Conservation (phyloP, 2,888 invertebrate genomes). For the Aproaerema taeniolella region DNA sequence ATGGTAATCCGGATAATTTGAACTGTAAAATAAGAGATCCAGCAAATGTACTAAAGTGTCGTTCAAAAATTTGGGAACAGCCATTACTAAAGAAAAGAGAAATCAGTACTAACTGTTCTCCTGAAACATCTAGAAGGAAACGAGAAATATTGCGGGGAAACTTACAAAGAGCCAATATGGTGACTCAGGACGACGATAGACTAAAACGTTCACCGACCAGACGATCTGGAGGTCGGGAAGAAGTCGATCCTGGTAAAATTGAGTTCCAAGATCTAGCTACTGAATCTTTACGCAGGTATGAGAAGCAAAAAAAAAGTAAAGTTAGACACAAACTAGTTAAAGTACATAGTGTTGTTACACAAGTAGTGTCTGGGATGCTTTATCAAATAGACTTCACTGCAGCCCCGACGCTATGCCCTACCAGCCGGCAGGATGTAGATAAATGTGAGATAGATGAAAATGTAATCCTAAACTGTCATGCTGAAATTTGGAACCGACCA, state of each 20-base stretch:
- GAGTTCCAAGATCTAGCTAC: slow-evolving; percentile 34
- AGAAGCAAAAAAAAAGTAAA: slow-evolving; percentile 21
- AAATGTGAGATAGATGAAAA: slow-evolving; percentile 21
- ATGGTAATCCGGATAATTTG: neutral
- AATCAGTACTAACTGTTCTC: neutral
- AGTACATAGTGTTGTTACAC: slow-evolving; percentile 33
- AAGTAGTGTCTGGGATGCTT: slow-evolving; percentile 37
- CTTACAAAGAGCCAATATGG: slow-evolving; percentile 19
- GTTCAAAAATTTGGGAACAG: slow-evolving; percentile 2
- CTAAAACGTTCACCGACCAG: neutral
- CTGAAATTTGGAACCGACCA: slow-evolving; percentile 71
- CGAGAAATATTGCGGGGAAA: slow-evolving; percentile 1
- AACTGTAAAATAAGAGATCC: too few species aligned
- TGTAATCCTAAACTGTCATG: slow-evolving; percentile 46
- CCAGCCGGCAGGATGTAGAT: slow-evolving; percentile 20
- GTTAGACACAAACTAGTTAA: slow-evolving; percentile 30
- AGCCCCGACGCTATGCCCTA: slow-evolving; percentile 25
- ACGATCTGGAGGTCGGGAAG: slow-evolving; percentile 3
- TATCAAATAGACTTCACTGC: slow-evolving; percentile 42
- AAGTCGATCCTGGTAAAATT: slow-evolving; percentile 26
- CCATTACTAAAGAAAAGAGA: slow-evolving; percentile 1
- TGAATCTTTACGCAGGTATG: slow-evolving; percentile 35
- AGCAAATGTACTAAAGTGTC: slow-evolving; percentile 1
- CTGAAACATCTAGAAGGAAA: neutral
- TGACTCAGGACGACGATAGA: too few species aligned